phyloP scores from a whole-genome alignment of 1,140 invertebrate genomes.

The Dinothrombium tinctorium region DNA sequence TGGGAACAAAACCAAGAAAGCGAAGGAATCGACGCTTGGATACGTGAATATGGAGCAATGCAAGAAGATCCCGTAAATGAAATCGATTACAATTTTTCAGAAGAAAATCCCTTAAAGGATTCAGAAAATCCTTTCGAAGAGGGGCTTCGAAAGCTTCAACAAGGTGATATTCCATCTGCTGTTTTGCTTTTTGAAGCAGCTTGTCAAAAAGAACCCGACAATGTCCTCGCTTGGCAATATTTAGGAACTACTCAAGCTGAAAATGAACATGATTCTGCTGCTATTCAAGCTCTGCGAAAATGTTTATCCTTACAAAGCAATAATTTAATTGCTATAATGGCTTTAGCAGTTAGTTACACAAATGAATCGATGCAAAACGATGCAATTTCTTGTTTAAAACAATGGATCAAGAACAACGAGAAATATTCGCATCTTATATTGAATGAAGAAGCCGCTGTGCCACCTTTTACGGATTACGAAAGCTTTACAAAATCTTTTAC shows the following conservation, averaged over 20 bases:
- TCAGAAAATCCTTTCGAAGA: slow-evolving; percentile 45
- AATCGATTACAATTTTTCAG: slow-evolving; percentile 48
- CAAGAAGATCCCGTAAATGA: no score
- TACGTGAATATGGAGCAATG: not conserved
- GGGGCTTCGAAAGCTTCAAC: slow-evolving; percentile 51
- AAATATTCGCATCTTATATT: slow-evolving; percentile 33
- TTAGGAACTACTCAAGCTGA: slow-evolving; percentile 65
- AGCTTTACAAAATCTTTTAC: slow-evolving; percentile 4
- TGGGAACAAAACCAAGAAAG: slow-evolving; percentile 30
- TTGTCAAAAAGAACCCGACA: slow-evolving; percentile 53
- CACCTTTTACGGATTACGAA: no score
- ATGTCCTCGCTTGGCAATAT: slow-evolving; percentile 37
- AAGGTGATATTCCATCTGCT: slow-evolving; percentile 77
- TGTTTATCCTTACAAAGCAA: slow-evolving; percentile 54
- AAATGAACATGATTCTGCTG: slow-evolving; percentile 43
- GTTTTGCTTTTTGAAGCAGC: slow-evolving; percentile 91
- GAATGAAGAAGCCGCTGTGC: not conserved
- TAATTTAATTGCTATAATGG: slow-evolving; percentile 61
- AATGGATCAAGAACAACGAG: slow-evolving; percentile 62
- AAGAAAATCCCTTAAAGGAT: slow-evolving; percentile 49
- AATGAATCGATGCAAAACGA: slow-evolving; percentile 48
- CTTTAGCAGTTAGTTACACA: slow-evolving; percentile 74
- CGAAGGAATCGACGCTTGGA: not conserved
- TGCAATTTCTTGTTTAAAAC: slow-evolving; percentile 29
- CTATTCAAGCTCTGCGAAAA: slow-evolving; percentile 29